These are phyloP conservation scores for Pterocles orientalis DNA, from an alignment of 2,113 vertebrate genomes.

Conservation along the genomic window DNA sequence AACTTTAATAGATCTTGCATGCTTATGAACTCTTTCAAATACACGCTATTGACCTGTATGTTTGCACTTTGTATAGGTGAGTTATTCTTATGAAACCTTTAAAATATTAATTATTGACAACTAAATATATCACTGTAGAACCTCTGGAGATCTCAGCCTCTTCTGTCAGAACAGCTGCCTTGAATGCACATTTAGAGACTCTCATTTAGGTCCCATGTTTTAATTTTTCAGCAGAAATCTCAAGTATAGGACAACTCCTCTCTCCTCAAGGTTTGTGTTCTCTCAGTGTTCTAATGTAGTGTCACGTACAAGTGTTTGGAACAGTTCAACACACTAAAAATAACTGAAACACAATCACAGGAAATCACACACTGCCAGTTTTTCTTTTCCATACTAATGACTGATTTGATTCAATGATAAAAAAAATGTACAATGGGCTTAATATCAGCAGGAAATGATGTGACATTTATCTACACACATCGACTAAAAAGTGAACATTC, in stretches of 20 bases:
- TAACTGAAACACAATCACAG: background rate
- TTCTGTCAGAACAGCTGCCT: conserved; percentile 9
- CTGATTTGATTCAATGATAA: background rate
- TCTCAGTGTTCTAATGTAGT: background rate
- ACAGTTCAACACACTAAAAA: background rate
- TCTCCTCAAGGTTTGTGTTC: background rate
- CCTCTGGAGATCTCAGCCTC: conserved; percentile 1
- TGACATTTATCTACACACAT: fast-evolving
- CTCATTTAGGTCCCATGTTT: background rate
- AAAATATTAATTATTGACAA: conserved; percentile 60
- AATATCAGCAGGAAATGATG: background rate
- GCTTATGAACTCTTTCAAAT: conserved; percentile 39
- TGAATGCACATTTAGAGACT: background rate
- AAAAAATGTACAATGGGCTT: background rate
- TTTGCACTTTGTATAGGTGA: conserved; percentile 40
- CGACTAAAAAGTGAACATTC: background rate
- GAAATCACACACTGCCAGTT: background rate
- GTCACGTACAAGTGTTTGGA: background rate
- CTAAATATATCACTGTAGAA: conserved; percentile 7
- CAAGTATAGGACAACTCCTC: background rate
- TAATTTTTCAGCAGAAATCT: conserved; percentile 34
- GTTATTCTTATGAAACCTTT: conserved; percentile 62
- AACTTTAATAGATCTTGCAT: conserved; percentile 40
- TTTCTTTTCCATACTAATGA: background rate
- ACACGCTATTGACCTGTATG: conserved; percentile 21